Base-by-base conservation (phyloP, 1,140 invertebrate genomes). In the Philotrypesis tridentata region DNA sequence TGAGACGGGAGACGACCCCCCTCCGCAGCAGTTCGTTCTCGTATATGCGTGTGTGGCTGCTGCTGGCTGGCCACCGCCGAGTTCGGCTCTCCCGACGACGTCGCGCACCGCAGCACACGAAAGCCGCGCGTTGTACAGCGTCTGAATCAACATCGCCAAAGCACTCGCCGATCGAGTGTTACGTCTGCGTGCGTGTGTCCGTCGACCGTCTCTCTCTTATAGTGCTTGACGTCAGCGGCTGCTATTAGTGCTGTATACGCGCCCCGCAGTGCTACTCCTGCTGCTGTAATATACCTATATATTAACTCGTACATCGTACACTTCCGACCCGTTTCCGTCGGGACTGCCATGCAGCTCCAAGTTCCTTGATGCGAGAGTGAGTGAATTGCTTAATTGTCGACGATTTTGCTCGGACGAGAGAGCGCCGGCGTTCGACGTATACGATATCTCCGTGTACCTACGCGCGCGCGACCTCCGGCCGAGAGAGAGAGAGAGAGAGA, bases 341-440 rank as follows among this genome's bases (percentile, higher is more conserved):
- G 21, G 48, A 0, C 29, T 61, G 55, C 55, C 73, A 75, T 75
- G 73, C 60, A 63, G 31, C 73, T 63, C 21, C 48, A 21, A 55
- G 48, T 55, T 55, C 48, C 48, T 55, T 55, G 48, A 55, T 55
- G 21, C 48, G 3, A 55, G 48, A 21, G 48, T 55, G 48, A 55
- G 48, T 55, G 48, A n/a, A n/a, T n/a, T 55, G 5, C 17, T 55
- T 43, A 55, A 55, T 7, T 11, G 11, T 43, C 48, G 48, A 17
- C 21, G 2, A 55, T 55, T 17, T 55, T 3, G 2, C n/a, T n/a
- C 0, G 1, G 0, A 5, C 48, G 1, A 55, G 2, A 11, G 0
- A 43, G 2, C 33, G 48, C 48, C 48, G 48, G 4, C n/a, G n/a
- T 55, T 55, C 48, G 31, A 29, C 48, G 27, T 31, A 23, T n/a